Evolutionary conservation across 1,140 invertebrate genomes (phyloP), one percentile per base, ranked within the genome.

Genomic region (Coelopa frigida): DNA sequence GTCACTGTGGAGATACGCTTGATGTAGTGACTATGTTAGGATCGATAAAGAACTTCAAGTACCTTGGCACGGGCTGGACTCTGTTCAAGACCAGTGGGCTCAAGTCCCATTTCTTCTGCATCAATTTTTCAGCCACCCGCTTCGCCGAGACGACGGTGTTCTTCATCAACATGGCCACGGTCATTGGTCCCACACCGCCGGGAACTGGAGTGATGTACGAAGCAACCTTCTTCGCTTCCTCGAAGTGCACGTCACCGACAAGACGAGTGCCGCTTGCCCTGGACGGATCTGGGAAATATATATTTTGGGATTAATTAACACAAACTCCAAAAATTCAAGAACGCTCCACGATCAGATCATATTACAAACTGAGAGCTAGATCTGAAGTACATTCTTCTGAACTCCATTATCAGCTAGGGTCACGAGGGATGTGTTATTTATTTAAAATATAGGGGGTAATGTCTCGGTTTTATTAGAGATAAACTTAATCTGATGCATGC

Each of bases 131-230:
- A n/a, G 76, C 75, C 23, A 79, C 69, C 49, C 77, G 73, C 60
- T 79, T 64, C 20, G 93, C 92, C 21, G 89, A 85, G 44, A 84
- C 74, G 5, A 97, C 86, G 0, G 94, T 98, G 69, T 99, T 99
- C 56, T 84, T 82, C 80, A 99, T 89, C 7, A 98, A 73, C 94
- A 98, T 98, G 10, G 94, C 92, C 17, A 98, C 94, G 1, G 94
- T 98, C 91, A 98, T 96, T 7, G 94, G 94, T 0, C 95, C 95
- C 43, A 99, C 95, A 49, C 96, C 95, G 22, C 94, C 94, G 10
- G 96, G 96, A 15, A 99, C 96, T 3, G 96, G 96, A 20, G 96
- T 99, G 45, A 99, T 93, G 58, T 81, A 85, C 3, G 83, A 81
- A 7, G 94, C 93, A 37, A 89, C 80, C 48, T 81, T 71, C 38